Evolutionary conservation across 2,113 vertebrate genomes (phyloP).

Genomic region (Alaudala cheleensis): DNA sequence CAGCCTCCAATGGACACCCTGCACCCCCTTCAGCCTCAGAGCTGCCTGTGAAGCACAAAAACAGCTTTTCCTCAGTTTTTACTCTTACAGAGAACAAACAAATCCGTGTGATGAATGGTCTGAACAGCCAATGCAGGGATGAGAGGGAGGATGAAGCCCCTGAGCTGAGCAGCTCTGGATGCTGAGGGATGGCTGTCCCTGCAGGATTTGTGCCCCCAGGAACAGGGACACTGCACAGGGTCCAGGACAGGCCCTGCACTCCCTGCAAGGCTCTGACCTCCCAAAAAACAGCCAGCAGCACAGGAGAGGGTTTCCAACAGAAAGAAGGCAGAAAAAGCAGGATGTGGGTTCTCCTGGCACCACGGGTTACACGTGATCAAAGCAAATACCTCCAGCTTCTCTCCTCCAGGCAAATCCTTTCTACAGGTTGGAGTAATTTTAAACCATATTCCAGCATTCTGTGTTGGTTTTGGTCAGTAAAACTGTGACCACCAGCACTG

Average conservation of each 20-base stretch:
- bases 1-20: too few species aligned
- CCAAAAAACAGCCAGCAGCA: neutral
- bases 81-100: too few species aligned
- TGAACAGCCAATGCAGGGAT: fast-evolving
- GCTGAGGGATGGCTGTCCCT: neutral
- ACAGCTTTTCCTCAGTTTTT: too few species aligned
- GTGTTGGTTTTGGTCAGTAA: neutral
- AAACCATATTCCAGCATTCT: neutral
- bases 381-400: neutral
- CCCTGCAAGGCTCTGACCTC: neutral
- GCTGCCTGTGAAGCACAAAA: too few species aligned
- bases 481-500: neutral
- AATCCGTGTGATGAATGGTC: too few species aligned
- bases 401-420: neutral
- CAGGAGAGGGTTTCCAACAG: neutral
- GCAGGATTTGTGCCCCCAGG: neutral
- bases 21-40: too few species aligned
- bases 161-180: neutral
- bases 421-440: neutral
- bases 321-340: neutral
- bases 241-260: neutral
- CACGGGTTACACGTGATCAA: fast-evolving
- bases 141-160: neutral
- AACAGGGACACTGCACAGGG: fast-evolving
- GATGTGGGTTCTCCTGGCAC: neutral